Evolutionary conservation across 2,888 invertebrate species (phyloP), one percentile per base, ranked within the genome.

Genomic region (Sturmia bella): DNA sequence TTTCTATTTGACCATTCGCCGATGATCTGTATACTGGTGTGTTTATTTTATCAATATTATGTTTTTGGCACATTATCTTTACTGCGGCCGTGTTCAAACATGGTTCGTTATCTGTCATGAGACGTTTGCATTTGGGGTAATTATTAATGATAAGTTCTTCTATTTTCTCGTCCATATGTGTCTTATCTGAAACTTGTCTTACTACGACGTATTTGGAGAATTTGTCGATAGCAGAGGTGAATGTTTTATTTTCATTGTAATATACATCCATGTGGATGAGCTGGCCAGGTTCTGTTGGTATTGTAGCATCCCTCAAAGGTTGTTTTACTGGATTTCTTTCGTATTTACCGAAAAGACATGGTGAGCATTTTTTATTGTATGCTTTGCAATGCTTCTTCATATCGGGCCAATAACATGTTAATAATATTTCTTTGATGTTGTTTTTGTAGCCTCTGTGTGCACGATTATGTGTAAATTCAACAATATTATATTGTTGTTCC

Each of bases 181-280:
- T 48, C 27, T 48, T 64, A 13, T 24, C 37, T 12, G 24, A 24
- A 15, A 24, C 2, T 24, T 64, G 27, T 64, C 39, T 64, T 17
- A 32, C 21, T 48, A 48, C 37, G 27, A 64, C 27, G 6, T 27
- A 32, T 68, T 64, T 64, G 48, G 50, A 64, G 21, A 12, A 63
- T 41, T 63, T 63, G 11, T 63, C 63, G 15, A 63, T 41, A 19
- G 48, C 43, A 5, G 6, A 15, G 4, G 43, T 12, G n/a, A 61
- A 61, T n/a, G n/a, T 41, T 27, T 61, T 61, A 9, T 32, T 32
- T 9, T 32, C 32, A 32, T 32, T 61, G 19, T 32, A 32, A 7
- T 32, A 50, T 27, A 66, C 27, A 27, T 66, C 66, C 32, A 17
- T 17, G 13, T 66, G 66, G 48, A 66, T 66, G 1, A 39, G 32